Conservation (phyloP, 2,888 invertebrate species). For the Eubasilissa splendida region DNA sequence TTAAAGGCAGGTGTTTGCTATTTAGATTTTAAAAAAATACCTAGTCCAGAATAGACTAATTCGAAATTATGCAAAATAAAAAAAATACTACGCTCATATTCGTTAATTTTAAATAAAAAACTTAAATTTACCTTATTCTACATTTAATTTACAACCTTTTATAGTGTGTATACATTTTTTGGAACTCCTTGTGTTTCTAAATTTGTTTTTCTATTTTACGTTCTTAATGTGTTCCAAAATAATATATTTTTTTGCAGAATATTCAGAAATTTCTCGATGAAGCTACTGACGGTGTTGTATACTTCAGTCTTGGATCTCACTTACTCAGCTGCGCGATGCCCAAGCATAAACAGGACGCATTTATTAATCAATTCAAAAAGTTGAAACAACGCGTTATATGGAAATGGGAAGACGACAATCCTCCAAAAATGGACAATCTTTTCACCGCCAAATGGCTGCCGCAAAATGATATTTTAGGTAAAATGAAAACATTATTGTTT, state of each 20-base stretch:
- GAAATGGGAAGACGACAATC: constrained; percentile 65
- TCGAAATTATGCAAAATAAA: no score
- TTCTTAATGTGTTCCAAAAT: no score
- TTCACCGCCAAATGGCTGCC: constrained; percentile 66
- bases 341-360: constrained; percentile 59
- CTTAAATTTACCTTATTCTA: no score
- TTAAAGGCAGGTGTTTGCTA: no score
- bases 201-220: no score
- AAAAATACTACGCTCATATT: no score
- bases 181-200: no score
- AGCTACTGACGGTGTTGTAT: constrained; percentile 66
- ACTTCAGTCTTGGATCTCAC: constrained; percentile 66
- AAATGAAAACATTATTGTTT: not conserved
- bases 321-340: constrained; percentile 60
- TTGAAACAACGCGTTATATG: constrained; percentile 64
- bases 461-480: constrained; percentile 65
- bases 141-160: no score
- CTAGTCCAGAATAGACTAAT: no score
- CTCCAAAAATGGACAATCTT: constrained; percentile 63
- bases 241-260: constrained; percentile 59
- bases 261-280: constrained; percentile 65
- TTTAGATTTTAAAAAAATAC: no score
- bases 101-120: no score
- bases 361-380: constrained; percentile 60
- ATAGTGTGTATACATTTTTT: no score